Evolutionary conservation across 2,888 invertebrate genomes (phyloP).

Genomic region (Pristionchus mayeri): DNA sequence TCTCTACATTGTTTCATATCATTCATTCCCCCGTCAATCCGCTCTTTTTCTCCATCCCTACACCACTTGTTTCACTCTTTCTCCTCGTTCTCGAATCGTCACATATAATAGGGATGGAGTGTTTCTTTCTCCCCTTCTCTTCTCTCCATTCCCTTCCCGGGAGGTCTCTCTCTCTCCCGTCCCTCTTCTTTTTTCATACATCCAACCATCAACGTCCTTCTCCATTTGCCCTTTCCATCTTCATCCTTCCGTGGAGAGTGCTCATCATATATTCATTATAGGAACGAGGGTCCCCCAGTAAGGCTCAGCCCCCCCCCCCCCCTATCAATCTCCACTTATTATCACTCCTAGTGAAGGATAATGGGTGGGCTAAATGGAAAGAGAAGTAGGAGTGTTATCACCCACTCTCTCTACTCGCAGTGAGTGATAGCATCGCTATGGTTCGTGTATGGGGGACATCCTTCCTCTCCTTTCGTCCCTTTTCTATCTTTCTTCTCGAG

Average conservation of each 20-base stretch:
- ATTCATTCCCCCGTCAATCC: slow-evolving; percentile 15
- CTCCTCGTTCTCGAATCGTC: slow-evolving; percentile 11
- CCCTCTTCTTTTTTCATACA: background rate
- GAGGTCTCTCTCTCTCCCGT: background rate
- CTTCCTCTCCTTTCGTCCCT: background rate
- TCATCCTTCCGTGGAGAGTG: background rate
- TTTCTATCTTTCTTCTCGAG: background rate
- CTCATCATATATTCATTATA: slow-evolving; percentile 28
- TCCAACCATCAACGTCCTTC: background rate
- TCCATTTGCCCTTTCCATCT: background rate
- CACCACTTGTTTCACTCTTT: slow-evolving; percentile 22
- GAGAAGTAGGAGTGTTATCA: background rate
- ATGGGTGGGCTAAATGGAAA: background rate
- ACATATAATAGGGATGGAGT: slow-evolving; percentile 30
- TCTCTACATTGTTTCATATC: slow-evolving; percentile 32
- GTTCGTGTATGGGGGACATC: background rate
- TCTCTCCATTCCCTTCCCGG: background rate
- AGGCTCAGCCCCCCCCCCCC: background rate
- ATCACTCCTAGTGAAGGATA: background rate
- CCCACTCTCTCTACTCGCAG: background rate
- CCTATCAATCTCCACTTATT: background rate
- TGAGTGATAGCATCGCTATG: background rate
- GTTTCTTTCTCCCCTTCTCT: background rate
- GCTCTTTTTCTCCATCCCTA: slow-evolving; percentile 14
- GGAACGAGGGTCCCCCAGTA: background rate